phyloP scores from a whole-genome alignment of 1,140 invertebrate genomes.

The Lucilia sericata region DNA sequence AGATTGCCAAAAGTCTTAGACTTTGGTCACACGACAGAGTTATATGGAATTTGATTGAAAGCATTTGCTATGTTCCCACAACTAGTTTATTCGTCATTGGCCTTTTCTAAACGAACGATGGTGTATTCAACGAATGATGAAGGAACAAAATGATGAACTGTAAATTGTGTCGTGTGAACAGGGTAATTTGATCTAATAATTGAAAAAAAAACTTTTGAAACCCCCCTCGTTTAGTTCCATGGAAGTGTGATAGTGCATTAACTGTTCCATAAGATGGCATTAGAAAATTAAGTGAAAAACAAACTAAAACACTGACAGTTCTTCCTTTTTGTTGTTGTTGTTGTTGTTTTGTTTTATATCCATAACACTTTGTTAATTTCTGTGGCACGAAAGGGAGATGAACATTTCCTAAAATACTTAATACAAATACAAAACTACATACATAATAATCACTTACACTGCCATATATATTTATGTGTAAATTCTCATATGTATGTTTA shows the following conservation, averaged over 20 bases:
- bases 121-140: too few relatives aligned
- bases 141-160: too few relatives aligned
- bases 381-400: not conserved
- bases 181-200: not conserved
- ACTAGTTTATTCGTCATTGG: too few relatives aligned
- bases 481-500: not conserved
- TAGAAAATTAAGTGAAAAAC: not conserved
- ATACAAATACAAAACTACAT: not conserved
- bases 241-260: not conserved
- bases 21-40: too few relatives aligned
- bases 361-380: not conserved
- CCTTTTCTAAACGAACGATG: too few relatives aligned
- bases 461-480: too few relatives aligned
- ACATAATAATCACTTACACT: not conserved
- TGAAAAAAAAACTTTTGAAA: not conserved
- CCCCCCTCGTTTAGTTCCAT: not conserved
- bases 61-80: too few relatives aligned
- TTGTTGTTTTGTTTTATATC: not conserved
- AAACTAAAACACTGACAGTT: constrained; percentile 1
- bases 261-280: not conserved
- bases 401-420: not conserved
- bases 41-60: not conserved
- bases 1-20: too few relatives aligned
- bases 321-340: not conserved
- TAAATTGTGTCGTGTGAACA: not conserved